Conservation (phyloP, 1,140 invertebrate species). For the Tachypleus tridentatus region DNA sequence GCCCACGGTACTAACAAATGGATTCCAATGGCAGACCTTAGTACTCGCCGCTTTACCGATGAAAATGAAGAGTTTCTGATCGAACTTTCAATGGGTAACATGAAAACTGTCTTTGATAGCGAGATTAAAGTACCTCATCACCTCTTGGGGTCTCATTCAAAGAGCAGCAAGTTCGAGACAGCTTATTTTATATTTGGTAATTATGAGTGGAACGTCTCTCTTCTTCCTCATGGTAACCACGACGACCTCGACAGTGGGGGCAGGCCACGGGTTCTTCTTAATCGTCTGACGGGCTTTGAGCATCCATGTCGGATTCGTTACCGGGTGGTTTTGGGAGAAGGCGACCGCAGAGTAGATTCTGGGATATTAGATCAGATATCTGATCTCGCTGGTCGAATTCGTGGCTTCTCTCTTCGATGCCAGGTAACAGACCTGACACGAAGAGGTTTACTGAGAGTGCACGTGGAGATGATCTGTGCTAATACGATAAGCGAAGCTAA, state of each 20-base stretch:
- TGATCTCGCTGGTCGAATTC: slow-evolving; percentile 57
- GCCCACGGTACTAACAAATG: slow-evolving; percentile 49
- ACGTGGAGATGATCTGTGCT: slow-evolving; percentile 61
- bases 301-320: slow-evolving; percentile 65
- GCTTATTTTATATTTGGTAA: slow-evolving; percentile 60
- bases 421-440: slow-evolving; percentile 40
- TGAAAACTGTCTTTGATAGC: slow-evolving; percentile 60
- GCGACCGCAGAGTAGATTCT: slow-evolving; percentile 56
- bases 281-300: slow-evolving; percentile 65
- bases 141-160: slow-evolving; percentile 23
- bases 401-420: slow-evolving; percentile 55
- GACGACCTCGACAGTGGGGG: slow-evolving; percentile 15
- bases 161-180: slow-evolving; percentile 45
- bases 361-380: slow-evolving; percentile 63
- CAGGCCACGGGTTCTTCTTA: slow-evolving; percentile 35
- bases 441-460: slow-evolving; percentile 46
- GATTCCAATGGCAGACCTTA: slow-evolving; percentile 62
- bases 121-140: slow-evolving; percentile 47
- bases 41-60: slow-evolving; percentile 59
- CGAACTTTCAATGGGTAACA: slow-evolving; percentile 62
- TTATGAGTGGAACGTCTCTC: slow-evolving; percentile 77
- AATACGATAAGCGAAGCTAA: slow-evolving; percentile 58
- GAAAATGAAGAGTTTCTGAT: slow-evolving; percentile 71
- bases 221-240: no score
- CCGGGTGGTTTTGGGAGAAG: slow-evolving; percentile 55